phyloP scores from a whole-genome alignment of 2,113 vertebrate species.

The Prolemur simus region DNA sequence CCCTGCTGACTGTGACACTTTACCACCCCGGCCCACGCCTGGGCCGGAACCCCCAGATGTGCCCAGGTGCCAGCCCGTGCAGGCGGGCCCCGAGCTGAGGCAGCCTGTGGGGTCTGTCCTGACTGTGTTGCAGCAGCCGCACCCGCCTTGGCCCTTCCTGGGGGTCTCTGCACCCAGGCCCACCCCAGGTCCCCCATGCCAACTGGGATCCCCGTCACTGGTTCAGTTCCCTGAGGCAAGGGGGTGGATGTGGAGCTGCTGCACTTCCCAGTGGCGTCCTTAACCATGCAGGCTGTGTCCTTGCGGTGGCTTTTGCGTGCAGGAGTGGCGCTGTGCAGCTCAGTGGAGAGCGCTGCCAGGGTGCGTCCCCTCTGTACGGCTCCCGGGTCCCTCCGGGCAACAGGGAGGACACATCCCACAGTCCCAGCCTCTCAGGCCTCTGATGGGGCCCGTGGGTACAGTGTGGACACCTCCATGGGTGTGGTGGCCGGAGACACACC shows the following conservation, averaged over 20 bases:
- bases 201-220: rapidly evolving
- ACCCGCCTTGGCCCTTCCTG: neutral
- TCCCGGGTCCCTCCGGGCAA: too few relatives aligned
- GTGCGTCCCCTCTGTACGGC: rapidly evolving
- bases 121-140: neutral
- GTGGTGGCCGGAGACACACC: neutral
- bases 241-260: neutral
- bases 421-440: neutral
- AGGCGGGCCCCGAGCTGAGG: rapidly evolving
- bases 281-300: neutral
- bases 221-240: neutral
- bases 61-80: neutral
- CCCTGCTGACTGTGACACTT: neutral
- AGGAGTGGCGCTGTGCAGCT: neutral
- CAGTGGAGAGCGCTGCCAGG: neutral
- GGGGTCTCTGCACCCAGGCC: neutral
- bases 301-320: neutral
- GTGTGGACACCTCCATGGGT: too few relatives aligned
- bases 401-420: neutral
- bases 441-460: neutral
- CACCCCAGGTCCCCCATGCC: neutral
- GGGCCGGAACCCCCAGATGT: rapidly evolving
- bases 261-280: neutral
- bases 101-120: rapidly evolving
- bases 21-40: rapidly evolving